These are phyloP conservation scores for Diabrotica balteata DNA, from an alignment of 2,888 invertebrate genomes.

Conservation along the genomic window DNA sequence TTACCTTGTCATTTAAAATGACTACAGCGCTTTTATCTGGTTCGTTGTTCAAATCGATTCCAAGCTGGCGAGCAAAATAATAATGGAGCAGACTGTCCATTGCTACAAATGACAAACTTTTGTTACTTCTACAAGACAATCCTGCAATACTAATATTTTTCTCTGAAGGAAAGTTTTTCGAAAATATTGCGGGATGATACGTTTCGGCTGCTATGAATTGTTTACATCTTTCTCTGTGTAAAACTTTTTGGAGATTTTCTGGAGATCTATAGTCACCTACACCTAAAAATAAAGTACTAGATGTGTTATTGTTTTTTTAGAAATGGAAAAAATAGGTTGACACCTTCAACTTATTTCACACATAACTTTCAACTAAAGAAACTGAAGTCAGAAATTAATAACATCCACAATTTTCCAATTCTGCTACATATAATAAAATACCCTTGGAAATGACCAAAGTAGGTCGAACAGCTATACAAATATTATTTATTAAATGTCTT, in stretches of 20 bases:
- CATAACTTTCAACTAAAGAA: no score
- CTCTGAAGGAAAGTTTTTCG: slow-evolving; percentile 19
- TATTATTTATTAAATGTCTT: no score
- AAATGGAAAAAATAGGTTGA: no score
- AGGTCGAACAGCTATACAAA: no score
- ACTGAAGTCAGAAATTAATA: no score
- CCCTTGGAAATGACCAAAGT: no score
- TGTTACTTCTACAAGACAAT: slow-evolving; percentile 66
- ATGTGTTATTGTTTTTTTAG: no score
- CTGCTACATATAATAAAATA: no score
- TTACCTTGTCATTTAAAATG: slow-evolving; percentile 76
- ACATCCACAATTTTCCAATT: no score
- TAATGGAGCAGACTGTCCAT: slow-evolving; percentile 77
- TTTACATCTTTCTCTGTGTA: slow-evolving; percentile 48
- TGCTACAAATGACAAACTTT: slow-evolving; percentile 70
- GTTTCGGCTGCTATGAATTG: slow-evolving; percentile 57
- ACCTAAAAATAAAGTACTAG: slow-evolving; percentile 15
- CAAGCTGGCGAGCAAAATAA: slow-evolving; percentile 78
- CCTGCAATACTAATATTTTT: slow-evolving; percentile 51
- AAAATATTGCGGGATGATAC: slow-evolving; percentile 56
- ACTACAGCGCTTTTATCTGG: slow-evolving; percentile 72
- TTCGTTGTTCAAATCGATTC: slow-evolving; percentile 69
- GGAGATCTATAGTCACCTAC: slow-evolving; percentile 57
- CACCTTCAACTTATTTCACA: no score
- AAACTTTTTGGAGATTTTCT: slow-evolving; percentile 58